Evolutionary conservation across 2,113 vertebrate genomes (phyloP).

Genomic region (Ciconia stormi): DNA sequence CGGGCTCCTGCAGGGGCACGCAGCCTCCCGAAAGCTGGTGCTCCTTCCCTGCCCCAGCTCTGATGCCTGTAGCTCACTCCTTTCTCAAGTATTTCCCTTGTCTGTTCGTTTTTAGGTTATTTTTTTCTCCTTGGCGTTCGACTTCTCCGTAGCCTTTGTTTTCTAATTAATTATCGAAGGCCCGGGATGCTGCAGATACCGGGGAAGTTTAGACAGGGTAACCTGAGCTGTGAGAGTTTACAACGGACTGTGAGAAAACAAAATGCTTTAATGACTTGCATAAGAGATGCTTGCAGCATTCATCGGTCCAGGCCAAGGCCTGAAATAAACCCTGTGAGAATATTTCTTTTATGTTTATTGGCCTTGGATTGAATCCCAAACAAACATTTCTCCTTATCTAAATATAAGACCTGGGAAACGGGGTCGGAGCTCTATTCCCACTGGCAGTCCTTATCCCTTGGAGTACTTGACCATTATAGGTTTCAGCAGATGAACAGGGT

Average conservation of each 20-base stretch:
- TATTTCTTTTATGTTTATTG: background rate
- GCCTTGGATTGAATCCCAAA: constrained; percentile 54
- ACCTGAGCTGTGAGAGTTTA: background rate
- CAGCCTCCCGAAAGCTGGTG: background rate
- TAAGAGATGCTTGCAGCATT: background rate
- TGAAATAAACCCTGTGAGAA: constrained; percentile 46
- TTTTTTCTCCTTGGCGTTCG: background rate
- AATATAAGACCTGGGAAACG: constrained; percentile 79
- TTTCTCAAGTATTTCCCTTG: background rate
- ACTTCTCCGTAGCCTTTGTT: background rate
- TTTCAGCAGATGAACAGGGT: constrained; percentile 7
- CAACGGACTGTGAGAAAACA: background rate
- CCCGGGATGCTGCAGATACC: background rate
- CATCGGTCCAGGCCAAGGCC: background rate
- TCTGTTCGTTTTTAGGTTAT: background rate
- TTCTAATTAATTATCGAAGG: background rate
- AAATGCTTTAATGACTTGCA: background rate
- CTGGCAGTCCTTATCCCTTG: constrained; percentile 4
- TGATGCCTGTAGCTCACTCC: fast-evolving
- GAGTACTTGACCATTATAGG: background rate
- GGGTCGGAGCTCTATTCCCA: constrained; percentile 25
- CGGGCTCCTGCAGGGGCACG: fast-evolving
- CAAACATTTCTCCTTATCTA: constrained; percentile 74
- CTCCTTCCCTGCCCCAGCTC: background rate
- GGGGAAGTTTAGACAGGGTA: background rate